phyloP scores from a whole-genome alignment of 2,797 vertebrate species.

The Phoebastria nigripes region DNA sequence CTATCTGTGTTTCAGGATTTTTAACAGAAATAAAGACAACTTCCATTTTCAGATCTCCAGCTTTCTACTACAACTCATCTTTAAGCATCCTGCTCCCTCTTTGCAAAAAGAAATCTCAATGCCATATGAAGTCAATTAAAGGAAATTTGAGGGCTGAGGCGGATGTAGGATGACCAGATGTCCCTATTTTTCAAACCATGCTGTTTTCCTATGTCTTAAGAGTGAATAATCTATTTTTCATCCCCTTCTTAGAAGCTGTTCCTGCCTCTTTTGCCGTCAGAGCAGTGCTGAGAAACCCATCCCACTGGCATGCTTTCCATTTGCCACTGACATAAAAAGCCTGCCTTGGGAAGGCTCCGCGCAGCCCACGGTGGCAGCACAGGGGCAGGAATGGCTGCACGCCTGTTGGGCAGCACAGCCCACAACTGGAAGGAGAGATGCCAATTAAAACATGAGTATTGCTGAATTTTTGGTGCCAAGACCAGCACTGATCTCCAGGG shows the following conservation, averaged over 20 bases:
- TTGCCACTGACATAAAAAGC: background rate
- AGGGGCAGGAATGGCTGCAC: background rate
- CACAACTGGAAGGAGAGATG: background rate
- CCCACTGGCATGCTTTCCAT: background rate
- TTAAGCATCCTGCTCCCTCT: conserved; percentile 6
- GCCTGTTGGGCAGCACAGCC: background rate
- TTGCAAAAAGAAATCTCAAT: conserved; percentile 17
- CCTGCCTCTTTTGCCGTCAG: conserved; percentile 12
- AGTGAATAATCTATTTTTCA: conserved; percentile 63
- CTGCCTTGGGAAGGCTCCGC: background rate
- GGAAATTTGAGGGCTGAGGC: conserved; percentile 51
- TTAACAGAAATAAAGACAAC: background rate
- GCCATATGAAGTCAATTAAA: conserved; percentile 65
- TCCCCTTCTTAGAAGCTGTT: conserved; percentile 40
- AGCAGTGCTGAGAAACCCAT: conserved; percentile 14
- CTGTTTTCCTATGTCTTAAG: conserved; percentile 35
- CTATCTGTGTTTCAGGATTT: background rate
- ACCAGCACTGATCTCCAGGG: background rate
- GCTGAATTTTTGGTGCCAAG: conserved; percentile 17
- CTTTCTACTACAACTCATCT: conserved; percentile 16
- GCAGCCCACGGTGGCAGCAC: background rate
- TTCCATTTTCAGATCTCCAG: conserved; percentile 9
- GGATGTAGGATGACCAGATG: conserved; percentile 62
- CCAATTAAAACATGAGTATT: conserved; percentile 19
- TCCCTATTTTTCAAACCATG: conserved; percentile 57